Evolutionary conservation across 1,140 invertebrate genomes (phyloP).

Genomic region (Microplitis mediator): DNA sequence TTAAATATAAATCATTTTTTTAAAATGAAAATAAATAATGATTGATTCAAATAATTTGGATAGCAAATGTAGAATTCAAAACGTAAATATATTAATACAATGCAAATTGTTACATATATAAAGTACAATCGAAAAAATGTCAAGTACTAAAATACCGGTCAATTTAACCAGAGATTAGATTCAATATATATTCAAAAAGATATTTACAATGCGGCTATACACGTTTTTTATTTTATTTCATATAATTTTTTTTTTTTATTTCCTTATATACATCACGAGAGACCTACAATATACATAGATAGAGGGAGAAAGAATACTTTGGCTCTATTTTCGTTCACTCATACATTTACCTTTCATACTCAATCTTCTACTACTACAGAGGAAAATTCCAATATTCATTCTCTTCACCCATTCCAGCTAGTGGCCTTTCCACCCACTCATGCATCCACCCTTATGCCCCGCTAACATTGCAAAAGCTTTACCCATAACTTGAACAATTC

Average conservation of each 20-base stretch:
- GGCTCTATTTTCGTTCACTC: constrained; percentile 14
- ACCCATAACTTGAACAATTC: constrained; percentile 53
- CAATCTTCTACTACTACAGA: not conserved
- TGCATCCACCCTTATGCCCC: not conserved
- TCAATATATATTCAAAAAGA: not conserved
- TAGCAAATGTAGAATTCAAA: too few species aligned
- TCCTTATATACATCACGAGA: too few species aligned
- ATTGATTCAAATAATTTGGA: too few species aligned
- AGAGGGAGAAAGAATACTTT: too few species aligned
- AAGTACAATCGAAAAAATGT: not conserved
- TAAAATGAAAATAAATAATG: too few species aligned
- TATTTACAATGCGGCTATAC: not conserved
- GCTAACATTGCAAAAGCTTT: constrained; percentile 28
- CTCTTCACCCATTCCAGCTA: constrained; percentile 12
- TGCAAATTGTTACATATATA: too few species aligned
- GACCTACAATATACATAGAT: too few species aligned
- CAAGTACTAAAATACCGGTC: not conserved
- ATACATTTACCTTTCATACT: constrained; percentile 14
- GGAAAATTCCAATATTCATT: constrained; percentile 1
- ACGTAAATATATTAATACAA: too few species aligned
- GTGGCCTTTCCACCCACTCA: not conserved
- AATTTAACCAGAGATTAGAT: not conserved
- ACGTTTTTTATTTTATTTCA: not conserved
- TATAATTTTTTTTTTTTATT: not conserved
- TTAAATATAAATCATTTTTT: too few species aligned